Conservation (phyloP, 1,140 invertebrate species). For the Holcopasites calliopsidis region DNA sequence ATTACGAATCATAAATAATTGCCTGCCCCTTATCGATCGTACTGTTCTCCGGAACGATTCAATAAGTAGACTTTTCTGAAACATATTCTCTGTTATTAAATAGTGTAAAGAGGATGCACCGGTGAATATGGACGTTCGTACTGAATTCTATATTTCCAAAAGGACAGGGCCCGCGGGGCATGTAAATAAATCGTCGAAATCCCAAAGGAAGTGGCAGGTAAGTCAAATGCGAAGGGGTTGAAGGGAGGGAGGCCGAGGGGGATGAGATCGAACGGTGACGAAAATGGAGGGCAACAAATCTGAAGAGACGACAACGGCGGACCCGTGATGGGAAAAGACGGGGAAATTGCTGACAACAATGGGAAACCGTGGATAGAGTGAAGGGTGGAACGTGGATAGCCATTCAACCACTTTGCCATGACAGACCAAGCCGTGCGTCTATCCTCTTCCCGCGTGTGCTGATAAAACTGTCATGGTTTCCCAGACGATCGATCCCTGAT, state of each 20-base stretch:
- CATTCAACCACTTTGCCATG: conserved; percentile 20
- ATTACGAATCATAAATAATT: too few species aligned
- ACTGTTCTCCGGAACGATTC: too few species aligned
- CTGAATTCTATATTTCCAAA: too few species aligned
- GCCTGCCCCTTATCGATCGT: too few species aligned
- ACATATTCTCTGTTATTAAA: too few species aligned
- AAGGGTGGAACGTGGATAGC: conserved; percentile 19
- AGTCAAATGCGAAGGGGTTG: background rate
- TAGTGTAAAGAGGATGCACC: too few species aligned
- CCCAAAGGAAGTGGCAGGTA: background rate
- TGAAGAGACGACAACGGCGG: background rate
- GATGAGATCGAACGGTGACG: background rate
- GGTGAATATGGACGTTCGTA: too few species aligned
- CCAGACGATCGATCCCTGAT: conserved; percentile 17
- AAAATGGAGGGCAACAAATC: conserved; percentile 15
- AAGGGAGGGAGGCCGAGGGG: background rate
- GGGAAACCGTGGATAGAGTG: background rate
- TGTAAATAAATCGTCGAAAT: background rate
- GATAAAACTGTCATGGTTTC: conserved; percentile 37
- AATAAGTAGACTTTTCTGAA: too few species aligned
- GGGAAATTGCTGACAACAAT: conserved; percentile 22
- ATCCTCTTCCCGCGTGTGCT: background rate
- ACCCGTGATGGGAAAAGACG: background rate
- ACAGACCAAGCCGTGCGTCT: conserved; percentile 22
- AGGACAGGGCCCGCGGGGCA: too few species aligned